Base-by-base conservation (phyloP, 2,113 vertebrate genomes). In the Gasterosteus nipponicus region DNA sequence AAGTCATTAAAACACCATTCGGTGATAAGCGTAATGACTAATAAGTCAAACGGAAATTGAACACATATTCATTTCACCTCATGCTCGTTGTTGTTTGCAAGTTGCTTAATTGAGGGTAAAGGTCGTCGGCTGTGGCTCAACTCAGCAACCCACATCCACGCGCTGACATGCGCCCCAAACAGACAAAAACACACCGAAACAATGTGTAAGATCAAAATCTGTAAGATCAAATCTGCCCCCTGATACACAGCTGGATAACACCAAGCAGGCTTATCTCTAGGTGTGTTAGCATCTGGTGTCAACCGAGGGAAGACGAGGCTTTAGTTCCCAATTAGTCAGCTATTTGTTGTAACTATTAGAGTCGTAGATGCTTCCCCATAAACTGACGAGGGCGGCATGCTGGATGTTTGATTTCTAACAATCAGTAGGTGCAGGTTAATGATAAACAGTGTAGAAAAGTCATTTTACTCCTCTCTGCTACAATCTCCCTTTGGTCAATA, bases 1-100 rank as follows among this genome's bases (percentile, higher is more conserved):
- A 71, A 78, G 74, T 78, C 64, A 87, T 78, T 87, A 77, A 68
- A 82, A 35, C 1, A 29, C 35, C 39, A 63, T 53, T 65, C 22
- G 61, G 53, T 57, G 59, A 71, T 78, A 73, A 80, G 78, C 29
- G 9, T 65, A 81, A 86, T 72, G 57, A 60, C 14, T 41, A 83
- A 11, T 53, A 75, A 75, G 69, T 73, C 47, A 54, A 68, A 64
- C 35, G 42, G 18, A 81, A 78, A 80, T 73, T 49, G 41, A 80
- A 75, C 78, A 77, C 33, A 29, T 67, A 35, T 77, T 68, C 3
- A 49, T 75, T 53, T 66, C 10, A 58, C 61, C 67, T 54, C 5
- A 2, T 63, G 26, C 38, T 81, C 6, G 33, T 14, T 18, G 39
- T 70, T 19, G 1, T 62, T 80, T 82, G 41, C 63, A 63, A 44